Base-by-base conservation (phyloP, 2,113 vertebrate genomes). In the Eubucco bourcierii region DNA sequence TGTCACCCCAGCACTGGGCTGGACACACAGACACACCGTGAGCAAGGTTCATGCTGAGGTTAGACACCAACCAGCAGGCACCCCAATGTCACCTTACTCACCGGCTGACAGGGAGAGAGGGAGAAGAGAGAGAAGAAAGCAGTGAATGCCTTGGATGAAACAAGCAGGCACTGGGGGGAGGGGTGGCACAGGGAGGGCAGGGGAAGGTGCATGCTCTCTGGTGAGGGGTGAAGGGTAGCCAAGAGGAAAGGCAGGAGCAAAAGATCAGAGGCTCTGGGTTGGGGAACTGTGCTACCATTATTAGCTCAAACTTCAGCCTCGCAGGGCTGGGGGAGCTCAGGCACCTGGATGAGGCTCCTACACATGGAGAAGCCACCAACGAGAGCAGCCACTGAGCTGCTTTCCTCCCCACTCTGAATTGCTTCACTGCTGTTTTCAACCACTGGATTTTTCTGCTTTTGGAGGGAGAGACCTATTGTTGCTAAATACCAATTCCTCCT, bases 21-120 rank as follows among this genome's bases (percentile, higher is more conserved):
- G 92, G 95, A 92, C 95, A 96, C 67, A 2, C 87, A 47, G 56
- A 80, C 79, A 90, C 16, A 0, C 75, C 0, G 67, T 88, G 88
- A 94, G 71, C 86, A 87, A 87, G 94, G 92, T 59, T 93, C 95
- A 93, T 96, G 94, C 96, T 84, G 81, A 93, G 74, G 89, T 94
- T 95, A 96, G 91, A 90, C 46, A 93, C 60, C 56, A 65, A 93
- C 60, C 56, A 65, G 67, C 71, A 82, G 75, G 76, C 95, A 92
- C 67, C 65, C 88, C 87, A 71, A 31, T 7, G 47, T 29, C 3
- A 9, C 91, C 93, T 84, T 96, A 96, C 96, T 96, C 95, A 96
- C 96, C 95, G 91, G 96, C 95, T 96, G 93, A 91, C n/a, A 87
- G 37, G 29, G 39, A 86, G 37, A 58, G 33, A 93, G 9, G 34